A percentile compares a stretch with the other conserved stretches of the same genome.
These are phyloP conservation scores for Pedicia rivosa DNA, from an alignment of 2,888 invertebrate genomes.

Conservation along the genomic window DNA sequence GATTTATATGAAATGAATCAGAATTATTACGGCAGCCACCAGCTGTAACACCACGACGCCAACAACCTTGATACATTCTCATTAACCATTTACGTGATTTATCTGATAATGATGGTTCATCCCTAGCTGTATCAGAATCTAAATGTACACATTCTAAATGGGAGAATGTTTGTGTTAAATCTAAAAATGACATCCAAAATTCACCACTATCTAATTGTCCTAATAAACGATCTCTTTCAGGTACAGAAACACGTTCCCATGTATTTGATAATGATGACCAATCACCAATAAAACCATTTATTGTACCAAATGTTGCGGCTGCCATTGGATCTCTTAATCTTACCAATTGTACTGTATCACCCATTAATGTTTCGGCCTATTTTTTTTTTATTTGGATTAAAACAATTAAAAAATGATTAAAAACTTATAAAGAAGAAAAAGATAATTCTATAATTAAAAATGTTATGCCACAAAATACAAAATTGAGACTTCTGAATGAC, in stretches of 20 bases:
- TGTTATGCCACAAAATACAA: too few species aligned
- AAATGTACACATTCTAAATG: conserved; percentile 73
- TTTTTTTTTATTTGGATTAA: too few species aligned
- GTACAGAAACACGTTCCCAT: conserved; percentile 61
- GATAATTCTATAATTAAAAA: too few species aligned
- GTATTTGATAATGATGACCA: conserved; percentile 52
- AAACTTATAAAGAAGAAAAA: too few species aligned
- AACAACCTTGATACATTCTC: conserved; percentile 70
- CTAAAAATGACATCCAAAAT: conserved; percentile 70
- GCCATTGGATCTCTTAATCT: conserved; percentile 51
- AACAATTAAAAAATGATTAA: neutral
- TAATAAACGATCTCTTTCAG: conserved; percentile 54
- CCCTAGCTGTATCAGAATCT: conserved; percentile 71
- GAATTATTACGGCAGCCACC: conserved; percentile 76
- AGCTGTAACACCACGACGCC: conserved; percentile 75
- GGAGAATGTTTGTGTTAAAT: conserved; percentile 68
- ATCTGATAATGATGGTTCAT: conserved; percentile 62
- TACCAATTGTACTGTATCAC: conserved; percentile 53
- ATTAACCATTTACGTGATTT: conserved; percentile 72
- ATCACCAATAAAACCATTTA: conserved; percentile 49
- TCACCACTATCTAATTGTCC: conserved; percentile 52
- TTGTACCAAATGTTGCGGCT: conserved; percentile 34
- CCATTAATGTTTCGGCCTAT: conserved; percentile 54
- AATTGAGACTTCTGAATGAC: too few species aligned
- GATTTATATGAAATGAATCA: conserved; percentile 84